Conservation (phyloP, 2,888 invertebrate species). For the Deilephila elpenor region DNA sequence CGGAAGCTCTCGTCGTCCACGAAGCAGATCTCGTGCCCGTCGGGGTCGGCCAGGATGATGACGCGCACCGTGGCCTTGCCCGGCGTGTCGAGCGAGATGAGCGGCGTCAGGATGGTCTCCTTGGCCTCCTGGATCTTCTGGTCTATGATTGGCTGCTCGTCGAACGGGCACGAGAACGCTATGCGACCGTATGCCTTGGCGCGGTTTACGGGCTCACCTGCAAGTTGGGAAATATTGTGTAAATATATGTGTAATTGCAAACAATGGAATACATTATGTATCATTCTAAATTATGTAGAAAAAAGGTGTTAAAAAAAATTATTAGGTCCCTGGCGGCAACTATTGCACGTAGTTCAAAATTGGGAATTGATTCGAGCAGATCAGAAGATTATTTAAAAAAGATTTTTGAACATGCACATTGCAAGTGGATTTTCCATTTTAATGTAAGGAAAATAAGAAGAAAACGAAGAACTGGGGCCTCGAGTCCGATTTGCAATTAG, state of each 20-base stretch:
- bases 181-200: conserved; percentile 97
- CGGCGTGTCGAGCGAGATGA: conserved; percentile 97
- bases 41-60: conserved; percentile 98
- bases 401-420: too few species aligned
- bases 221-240: conserved; percentile 36
- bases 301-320: too few species aligned
- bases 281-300: too few species aligned
- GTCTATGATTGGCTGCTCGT: conserved; percentile 91
- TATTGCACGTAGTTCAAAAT: too few species aligned
- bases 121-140: conserved; percentile 88
- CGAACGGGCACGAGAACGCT: conserved; percentile 95
- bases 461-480: too few species aligned
- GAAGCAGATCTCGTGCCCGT: conserved; percentile 99
- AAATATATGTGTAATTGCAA: not conserved
- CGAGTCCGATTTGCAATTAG: too few species aligned
- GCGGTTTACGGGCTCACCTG: conserved; percentile 89
- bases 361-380: too few species aligned
- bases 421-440: too few species aligned
- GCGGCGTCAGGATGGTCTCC: conserved; percentile 92
- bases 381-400: too few species aligned
- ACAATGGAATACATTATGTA: not conserved
- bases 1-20: conserved; percentile 98
- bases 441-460: too few species aligned
- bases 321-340: too few species aligned
- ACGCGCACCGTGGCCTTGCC: conserved; percentile 98